Evolutionary conservation across 35 echinoderm and acorn worm species (phyloP).

Genomic region (Chiridota heheva): DNA sequence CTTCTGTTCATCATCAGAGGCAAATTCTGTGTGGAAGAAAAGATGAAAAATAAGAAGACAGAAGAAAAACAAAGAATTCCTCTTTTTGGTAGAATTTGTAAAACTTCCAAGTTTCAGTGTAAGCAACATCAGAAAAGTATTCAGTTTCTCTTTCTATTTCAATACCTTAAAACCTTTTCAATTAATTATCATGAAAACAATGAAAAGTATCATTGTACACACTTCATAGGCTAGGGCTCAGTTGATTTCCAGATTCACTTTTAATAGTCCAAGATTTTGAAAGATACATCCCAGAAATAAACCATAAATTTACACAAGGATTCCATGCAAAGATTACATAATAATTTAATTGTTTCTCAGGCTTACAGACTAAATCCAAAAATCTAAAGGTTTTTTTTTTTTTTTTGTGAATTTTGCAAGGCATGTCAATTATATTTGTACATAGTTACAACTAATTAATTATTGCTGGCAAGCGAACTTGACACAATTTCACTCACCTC

Average conservation of each 20-base stretch:
- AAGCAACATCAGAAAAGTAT: not conserved
- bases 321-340: too few relatives aligned
- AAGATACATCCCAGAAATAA: too few relatives aligned
- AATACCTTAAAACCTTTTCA: not conserved
- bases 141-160: not conserved
- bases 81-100: too few relatives aligned
- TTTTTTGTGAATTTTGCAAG: not conserved
- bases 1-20: slow-evolving; percentile 37
- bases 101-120: not conserved
- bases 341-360: not conserved
- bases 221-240: too few relatives aligned
- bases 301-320: too few relatives aligned
- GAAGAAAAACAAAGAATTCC: too few relatives aligned
- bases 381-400: not conserved
- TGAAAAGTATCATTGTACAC: not conserved
- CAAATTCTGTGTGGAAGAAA: slow-evolving; percentile 10
- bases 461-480: not conserved
- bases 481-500: slow-evolving; percentile 16
- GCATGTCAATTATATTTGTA: not conserved
- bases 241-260: too few relatives aligned
- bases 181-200: not conserved
- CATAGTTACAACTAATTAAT: not conserved
- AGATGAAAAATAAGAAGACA: not conserved
- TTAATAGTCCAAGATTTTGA: too few relatives aligned
- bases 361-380: not conserved